Conservation (phyloP, 2,797 vertebrate species). For the Falco concolor region DNA sequence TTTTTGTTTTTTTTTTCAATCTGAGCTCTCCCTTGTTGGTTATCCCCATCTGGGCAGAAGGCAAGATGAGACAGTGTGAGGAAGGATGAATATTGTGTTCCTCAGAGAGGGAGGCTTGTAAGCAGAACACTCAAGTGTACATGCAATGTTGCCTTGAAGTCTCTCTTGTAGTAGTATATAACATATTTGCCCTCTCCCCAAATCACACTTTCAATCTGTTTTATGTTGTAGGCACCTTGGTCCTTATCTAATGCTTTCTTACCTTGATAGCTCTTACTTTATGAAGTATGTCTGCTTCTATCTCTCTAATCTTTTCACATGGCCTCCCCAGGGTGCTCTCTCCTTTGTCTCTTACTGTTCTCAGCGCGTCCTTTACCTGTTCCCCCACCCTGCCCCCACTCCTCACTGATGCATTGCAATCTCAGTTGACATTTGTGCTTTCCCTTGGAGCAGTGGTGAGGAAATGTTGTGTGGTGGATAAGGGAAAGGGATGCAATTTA, state of each 20-base stretch:
- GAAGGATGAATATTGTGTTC: neutral
- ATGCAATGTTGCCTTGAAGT: neutral
- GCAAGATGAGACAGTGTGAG: neutral
- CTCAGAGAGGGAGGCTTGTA: neutral
- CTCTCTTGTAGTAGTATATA: neutral
- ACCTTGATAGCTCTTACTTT: conserved; percentile 39
- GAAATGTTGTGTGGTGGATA: neutral
- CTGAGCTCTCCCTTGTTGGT: neutral
- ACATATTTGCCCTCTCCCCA: neutral
- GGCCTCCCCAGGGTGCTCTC: neutral
- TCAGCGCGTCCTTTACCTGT: neutral
- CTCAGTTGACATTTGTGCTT: neutral
- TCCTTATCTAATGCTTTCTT: conserved; percentile 35
- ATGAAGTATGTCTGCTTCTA: conserved; percentile 18
- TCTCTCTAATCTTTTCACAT: conserved; percentile 18
- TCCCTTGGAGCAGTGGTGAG: neutral
- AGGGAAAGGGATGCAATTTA: neutral
- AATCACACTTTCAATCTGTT: neutral
- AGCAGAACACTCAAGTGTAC: neutral
- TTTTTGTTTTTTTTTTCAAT: neutral
- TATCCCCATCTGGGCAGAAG: neutral
- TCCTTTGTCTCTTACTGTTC: neutral
- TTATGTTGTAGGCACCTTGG: conserved; percentile 14
- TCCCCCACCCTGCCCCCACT: neutral
- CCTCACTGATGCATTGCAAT: neutral